These are phyloP conservation scores for Podarcis cretensis DNA, from an alignment of 2,113 vertebrate genomes.

Conservation along the genomic window DNA sequence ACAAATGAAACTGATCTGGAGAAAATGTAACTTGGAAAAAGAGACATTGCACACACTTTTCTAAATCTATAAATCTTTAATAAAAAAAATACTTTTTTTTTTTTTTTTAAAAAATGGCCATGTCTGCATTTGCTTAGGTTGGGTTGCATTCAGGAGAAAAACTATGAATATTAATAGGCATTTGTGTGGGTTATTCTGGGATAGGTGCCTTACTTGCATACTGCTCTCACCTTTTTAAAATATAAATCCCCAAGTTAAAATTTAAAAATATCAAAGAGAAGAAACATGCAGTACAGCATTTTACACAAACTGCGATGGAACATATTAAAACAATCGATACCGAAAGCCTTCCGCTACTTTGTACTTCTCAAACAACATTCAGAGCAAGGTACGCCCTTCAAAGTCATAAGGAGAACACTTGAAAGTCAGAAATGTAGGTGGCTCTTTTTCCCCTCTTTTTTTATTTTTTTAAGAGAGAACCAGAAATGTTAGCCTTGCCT, in stretches of 20 bases:
- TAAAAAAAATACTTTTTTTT: background rate
- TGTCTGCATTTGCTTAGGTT: background rate
- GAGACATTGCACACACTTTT: no score
- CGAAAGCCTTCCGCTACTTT: constrained; percentile 23
- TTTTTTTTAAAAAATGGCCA: background rate
- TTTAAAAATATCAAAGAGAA: background rate
- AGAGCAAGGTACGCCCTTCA: background rate
- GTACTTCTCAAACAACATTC: constrained; percentile 20
- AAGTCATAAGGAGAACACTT: constrained; percentile 40
- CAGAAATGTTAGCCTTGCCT: constrained; percentile 56
- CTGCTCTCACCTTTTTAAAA: constrained; percentile 6
- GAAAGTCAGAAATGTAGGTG: constrained; percentile 69
- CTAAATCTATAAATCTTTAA: no score
- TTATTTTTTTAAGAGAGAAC: background rate
- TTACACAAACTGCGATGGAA: background rate
- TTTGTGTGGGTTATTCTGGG: background rate
- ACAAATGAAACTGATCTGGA: no score
- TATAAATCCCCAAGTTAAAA: constrained; percentile 20
- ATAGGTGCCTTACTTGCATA: background rate
- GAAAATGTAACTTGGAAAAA: no score
- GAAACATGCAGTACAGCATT: background rate
- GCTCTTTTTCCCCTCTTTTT: constrained; percentile 30
- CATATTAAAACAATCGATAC: constrained; percentile 18
- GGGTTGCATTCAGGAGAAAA: background rate
- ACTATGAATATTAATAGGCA: background rate